Evolutionary conservation across 2,113 vertebrate genomes (phyloP).

Genomic region (Mobula birostris): DNA sequence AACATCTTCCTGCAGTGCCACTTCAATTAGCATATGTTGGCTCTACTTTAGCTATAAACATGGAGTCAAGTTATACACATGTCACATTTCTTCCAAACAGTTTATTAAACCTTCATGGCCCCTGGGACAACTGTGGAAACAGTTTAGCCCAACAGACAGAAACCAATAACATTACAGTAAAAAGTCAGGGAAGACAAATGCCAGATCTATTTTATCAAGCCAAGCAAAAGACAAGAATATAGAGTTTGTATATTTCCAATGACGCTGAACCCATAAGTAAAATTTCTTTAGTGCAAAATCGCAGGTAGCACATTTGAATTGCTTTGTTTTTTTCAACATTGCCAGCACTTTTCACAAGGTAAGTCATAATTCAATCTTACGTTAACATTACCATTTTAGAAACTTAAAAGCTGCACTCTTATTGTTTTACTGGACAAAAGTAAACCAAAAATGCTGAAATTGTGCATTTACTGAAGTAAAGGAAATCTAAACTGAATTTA

Average conservation of each 20-base stretch:
- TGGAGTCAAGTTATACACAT: slow-evolving; percentile 44
- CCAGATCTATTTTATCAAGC: slow-evolving; percentile 13
- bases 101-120: slow-evolving; percentile 49
- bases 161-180: slow-evolving; percentile 39
- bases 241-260: not conserved
- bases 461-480: not conserved
- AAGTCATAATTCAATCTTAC: not conserved
- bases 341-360: not conserved
- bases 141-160: slow-evolving; percentile 42
- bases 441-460: not conserved
- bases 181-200: slow-evolving; percentile 42
- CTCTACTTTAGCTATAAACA: slow-evolving; percentile 52
- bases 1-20: slow-evolving; percentile 62
- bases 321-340: not conserved
- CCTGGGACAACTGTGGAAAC: slow-evolving; percentile 42
- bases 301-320: too few relatives aligned
- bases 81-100: slow-evolving; percentile 52
- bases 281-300: not conserved
- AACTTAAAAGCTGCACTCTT: not conserved
- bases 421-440: not conserved
- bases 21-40: slow-evolving; percentile 64
- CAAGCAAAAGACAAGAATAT: not conserved
- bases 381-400: not conserved
- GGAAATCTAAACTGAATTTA: not conserved
- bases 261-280: not conserved